Conservation (phyloP, 2,888 invertebrate genomes). For the Protophormia terraenovae region DNA sequence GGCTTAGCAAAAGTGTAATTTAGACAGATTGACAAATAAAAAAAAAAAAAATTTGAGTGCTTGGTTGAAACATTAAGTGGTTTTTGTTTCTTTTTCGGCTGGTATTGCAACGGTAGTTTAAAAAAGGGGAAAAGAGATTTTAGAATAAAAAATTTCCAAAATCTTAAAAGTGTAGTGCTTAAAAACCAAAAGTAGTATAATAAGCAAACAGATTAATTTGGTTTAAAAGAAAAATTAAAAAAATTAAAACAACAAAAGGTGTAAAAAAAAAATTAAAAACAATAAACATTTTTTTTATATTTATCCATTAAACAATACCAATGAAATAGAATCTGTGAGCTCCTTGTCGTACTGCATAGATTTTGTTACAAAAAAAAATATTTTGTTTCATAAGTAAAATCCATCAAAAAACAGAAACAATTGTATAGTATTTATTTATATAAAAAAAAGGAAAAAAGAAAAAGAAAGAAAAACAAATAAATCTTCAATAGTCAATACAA, state of each 20-base stretch:
- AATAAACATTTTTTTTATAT: constrained; percentile 49
- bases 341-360: constrained; percentile 82
- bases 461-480: constrained; percentile 59
- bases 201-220: constrained; percentile 55
- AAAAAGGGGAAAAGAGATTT: constrained; percentile 21
- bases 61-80: constrained; percentile 21
- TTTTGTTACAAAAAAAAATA: constrained; percentile 60
- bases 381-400: constrained; percentile 36
- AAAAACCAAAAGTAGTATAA: constrained; percentile 46
- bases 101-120: constrained; percentile 46
- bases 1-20: constrained; percentile 12
- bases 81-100: constrained; percentile 39
- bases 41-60: background rate
- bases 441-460: constrained; percentile 54
- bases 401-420: constrained; percentile 59
- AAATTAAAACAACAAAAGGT: constrained; percentile 31
- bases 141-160: background rate
- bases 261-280: constrained; percentile 51
- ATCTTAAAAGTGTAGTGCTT: constrained; percentile 41
- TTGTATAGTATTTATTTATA: constrained; percentile 24
- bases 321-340: constrained; percentile 82
- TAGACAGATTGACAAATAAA: background rate
- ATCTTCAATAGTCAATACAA: constrained; percentile 59
- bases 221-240: constrained; percentile 11
- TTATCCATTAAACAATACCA: constrained; percentile 76